Percentiles rank a stretch among this genome's conserved stretches.
Evolutionary conservation across 2,113 vertebrate genomes (phyloP).

Genomic region (human): GRCh38 chr2:184240501-184241000

Average conservation of each 20-base stretch:
- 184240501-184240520: background rate
- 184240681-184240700: background rate
- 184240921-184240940: background rate
- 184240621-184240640: background rate
- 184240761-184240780: fast-evolving
- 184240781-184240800: background rate
- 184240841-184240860: background rate
- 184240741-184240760: background rate
- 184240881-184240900: background rate
- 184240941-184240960: background rate
- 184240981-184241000: background rate
- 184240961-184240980: background rate
- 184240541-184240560: background rate
- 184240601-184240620: background rate
- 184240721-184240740: background rate
- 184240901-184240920: background rate
- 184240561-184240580: background rate
- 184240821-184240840: background rate
- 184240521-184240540: background rate
- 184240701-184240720: background rate
- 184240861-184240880: background rate
- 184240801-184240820: background rate
- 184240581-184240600: background rate
- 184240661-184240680: background rate
- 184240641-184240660: background rate